Evolutionary conservation across 1,140 invertebrate species (phyloP).

Genomic region (Caenorhabditis elegans): WBcel235 BX284605.5:11047501-11048000

Average conservation of each 20-base stretch:
- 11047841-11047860: background rate
- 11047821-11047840: background rate
- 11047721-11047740: background rate
- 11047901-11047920: background rate
- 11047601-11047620: background rate
- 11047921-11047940: too few species aligned
- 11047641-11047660: background rate
- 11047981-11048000: background rate
- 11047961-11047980: background rate
- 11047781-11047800: background rate
- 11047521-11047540: background rate
- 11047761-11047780: background rate
- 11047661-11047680: background rate
- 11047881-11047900: background rate
- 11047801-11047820: background rate
- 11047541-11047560: background rate
- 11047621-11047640: background rate
- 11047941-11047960: background rate
- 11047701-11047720: background rate
- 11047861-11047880: conserved; percentile 2
- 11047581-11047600: background rate
- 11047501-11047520: background rate
- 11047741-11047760: background rate
- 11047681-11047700: background rate
- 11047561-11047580: background rate